A percentile compares a stretch with the other conserved stretches of the same genome.
These are phyloP conservation scores for Omphaloscelis lunosa DNA, from an alignment of 2,888 invertebrate species.

Conservation along the genomic window DNA sequence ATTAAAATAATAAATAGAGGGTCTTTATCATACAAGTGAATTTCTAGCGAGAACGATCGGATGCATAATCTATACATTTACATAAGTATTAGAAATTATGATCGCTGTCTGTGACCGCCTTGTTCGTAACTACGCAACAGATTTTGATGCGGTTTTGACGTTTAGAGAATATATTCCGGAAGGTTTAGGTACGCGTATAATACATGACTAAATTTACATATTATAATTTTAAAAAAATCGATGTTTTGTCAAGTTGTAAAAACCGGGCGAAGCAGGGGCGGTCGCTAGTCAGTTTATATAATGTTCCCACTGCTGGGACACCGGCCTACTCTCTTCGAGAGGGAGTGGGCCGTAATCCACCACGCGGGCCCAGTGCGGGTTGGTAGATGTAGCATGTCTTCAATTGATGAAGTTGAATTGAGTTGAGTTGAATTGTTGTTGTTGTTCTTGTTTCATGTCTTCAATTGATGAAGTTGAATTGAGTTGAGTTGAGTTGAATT, in stretches of 20 bases:
- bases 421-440: too few relatives aligned
- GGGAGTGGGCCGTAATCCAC: not conserved
- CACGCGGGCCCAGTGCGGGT: not conserved
- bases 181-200: not conserved
- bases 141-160: not conserved
- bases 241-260: not conserved
- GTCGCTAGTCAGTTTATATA: not conserved
- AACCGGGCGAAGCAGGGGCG: not conserved
- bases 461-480: too few relatives aligned
- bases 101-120: not conserved
- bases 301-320: not conserved
- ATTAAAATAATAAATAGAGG: not conserved
- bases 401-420: too few relatives aligned
- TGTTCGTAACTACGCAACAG: not conserved
- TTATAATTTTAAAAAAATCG: not conserved
- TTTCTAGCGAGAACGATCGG: not conserved
- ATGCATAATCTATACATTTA: not conserved
- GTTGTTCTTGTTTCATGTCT: too few relatives aligned
- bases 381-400: not conserved
- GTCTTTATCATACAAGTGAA: slow-evolving; percentile 4
- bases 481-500: too few relatives aligned
- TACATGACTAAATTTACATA: not conserved
- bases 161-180: not conserved
- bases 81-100: too few relatives aligned
- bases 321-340: not conserved